These are phyloP conservation scores for Hemibagrus wyckioides DNA, from an alignment of 2,113 vertebrate genomes.

Conservation along the genomic window DNA sequence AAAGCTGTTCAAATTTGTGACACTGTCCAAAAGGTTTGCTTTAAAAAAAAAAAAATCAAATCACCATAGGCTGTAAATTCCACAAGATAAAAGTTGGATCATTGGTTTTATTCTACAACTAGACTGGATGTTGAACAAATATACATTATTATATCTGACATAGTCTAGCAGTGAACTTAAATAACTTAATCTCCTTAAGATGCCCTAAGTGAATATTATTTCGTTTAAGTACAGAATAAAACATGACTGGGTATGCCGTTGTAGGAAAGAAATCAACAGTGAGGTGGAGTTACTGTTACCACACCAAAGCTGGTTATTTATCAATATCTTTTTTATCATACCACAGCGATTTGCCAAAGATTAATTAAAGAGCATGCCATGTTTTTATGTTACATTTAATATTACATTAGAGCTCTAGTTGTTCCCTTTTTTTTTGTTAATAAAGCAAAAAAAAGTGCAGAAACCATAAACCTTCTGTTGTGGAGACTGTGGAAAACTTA, in stretches of 20 bases:
- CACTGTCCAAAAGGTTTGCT: slow-evolving; percentile 41
- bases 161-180: not conserved
- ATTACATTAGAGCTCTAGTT: not conserved
- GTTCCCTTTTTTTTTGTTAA: not conserved
- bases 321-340: not conserved
- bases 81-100: slow-evolving; percentile 19
- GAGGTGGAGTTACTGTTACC: not conserved
- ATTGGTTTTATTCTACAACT: not conserved
- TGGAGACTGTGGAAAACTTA: not conserved
- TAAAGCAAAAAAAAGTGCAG: not conserved
- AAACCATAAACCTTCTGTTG: not conserved
- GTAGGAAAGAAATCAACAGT: not conserved
- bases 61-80: slow-evolving; percentile 39
- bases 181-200: not conserved
- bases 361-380: not conserved
- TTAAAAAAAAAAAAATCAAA: slow-evolving; percentile 41
- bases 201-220: not conserved
- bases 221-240: not conserved
- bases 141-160: not conserved
- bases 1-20: slow-evolving; percentile 52
- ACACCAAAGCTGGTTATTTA: not conserved
- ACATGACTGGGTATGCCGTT: not conserved
- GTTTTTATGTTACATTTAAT: not conserved
- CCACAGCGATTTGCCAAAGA: not conserved
- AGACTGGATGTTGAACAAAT: not conserved